Evolutionary conservation across 2,797 vertebrate species (phyloP).

Genomic region (Neostethus bicornis): DNA sequence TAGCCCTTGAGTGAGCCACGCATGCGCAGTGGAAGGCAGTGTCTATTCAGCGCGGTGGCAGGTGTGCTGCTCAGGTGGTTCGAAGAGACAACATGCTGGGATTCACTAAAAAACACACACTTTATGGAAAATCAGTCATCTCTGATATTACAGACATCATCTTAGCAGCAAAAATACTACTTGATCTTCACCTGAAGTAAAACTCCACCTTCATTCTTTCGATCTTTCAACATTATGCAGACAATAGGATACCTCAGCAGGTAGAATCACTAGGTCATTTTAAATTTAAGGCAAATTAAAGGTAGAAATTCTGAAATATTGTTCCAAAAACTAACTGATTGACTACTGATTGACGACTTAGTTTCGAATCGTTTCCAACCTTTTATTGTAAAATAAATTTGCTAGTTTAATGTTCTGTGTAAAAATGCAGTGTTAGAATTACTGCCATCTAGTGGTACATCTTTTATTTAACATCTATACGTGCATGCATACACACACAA

Average conservation of each 20-base stretch:
- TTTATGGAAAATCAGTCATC: background rate
- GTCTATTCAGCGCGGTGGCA: constrained; percentile 55
- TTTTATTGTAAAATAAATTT: too few species aligned
- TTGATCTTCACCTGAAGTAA: background rate
- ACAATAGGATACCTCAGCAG: background rate
- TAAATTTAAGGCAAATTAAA: too few species aligned
- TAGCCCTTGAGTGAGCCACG: constrained; percentile 69
- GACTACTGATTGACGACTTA: too few species aligned
- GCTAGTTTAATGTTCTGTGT: too few species aligned
- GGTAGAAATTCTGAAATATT: too few species aligned
- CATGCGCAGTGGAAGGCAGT: constrained; percentile 75
- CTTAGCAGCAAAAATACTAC: background rate
- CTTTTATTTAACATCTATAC: too few species aligned
- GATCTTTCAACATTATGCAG: background rate
- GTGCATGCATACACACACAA: too few species aligned
- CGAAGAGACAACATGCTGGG: background rate
- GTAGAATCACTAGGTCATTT: background rate
- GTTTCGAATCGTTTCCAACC: too few species aligned
- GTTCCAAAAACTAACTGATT: too few species aligned
- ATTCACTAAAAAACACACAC: background rate
- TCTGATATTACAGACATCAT: background rate
- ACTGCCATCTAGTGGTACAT: too few species aligned
- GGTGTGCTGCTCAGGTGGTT: constrained; percentile 78
- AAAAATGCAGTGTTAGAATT: too few species aligned
- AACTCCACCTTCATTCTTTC: background rate